Evolutionary conservation across 2,888 invertebrate species (phyloP).

Genomic region (Galeopsomyia nigrocyanea): DNA sequence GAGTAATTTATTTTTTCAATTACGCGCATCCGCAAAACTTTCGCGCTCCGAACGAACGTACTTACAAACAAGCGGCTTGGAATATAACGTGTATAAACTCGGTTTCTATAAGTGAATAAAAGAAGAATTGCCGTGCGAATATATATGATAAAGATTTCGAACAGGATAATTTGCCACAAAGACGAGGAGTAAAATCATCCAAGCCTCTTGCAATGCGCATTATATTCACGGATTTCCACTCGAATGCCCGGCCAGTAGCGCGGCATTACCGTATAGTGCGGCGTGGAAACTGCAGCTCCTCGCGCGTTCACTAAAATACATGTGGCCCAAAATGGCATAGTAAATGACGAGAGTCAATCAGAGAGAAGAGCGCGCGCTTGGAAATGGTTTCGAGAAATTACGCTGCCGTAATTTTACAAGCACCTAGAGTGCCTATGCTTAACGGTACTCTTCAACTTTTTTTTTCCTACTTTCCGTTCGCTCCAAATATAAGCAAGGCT

Average conservation of each 20-base stretch:
- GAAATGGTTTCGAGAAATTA: conserved; percentile 13
- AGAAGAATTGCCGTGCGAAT: no score
- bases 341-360: conserved; percentile 29
- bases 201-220: conserved; percentile 2
- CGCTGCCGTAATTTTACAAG: conserved; percentile 8
- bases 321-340: conserved; percentile 3
- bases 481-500: conserved; percentile 51
- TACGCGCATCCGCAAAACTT: conserved; percentile 6
- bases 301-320: conserved; percentile 1
- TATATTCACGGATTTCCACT: neutral
- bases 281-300: neutral
- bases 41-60: neutral
- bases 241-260: neutral
- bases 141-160: neutral
- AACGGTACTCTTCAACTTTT: neutral
- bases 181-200: neutral
- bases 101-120: no score
- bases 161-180: neutral
- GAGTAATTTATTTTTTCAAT: conserved; percentile 25
- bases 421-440: conserved; percentile 6
- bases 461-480: conserved; percentile 22
- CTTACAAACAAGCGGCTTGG: no score
- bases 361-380: neutral
- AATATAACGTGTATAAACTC: no score
- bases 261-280: neutral